These are phyloP conservation scores for Cossypha dichroa DNA, from an alignment of 2,797 vertebrate genomes.

Conservation along the genomic window DNA sequence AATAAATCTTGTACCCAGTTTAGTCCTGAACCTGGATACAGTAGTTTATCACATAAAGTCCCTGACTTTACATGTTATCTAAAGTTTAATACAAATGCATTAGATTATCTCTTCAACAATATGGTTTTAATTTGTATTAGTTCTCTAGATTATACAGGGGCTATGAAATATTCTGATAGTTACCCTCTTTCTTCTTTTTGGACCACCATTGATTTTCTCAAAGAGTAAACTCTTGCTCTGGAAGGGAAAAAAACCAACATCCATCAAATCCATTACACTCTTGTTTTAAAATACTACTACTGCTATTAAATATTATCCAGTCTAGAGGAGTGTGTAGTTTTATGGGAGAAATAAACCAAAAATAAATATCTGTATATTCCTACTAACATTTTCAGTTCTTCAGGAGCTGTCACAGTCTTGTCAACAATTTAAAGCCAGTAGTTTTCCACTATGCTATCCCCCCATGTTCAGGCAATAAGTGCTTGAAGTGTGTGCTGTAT, in stretches of 20 bases:
- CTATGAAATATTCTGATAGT: constrained; percentile 18
- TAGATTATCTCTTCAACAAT: background rate
- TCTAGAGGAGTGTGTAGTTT: constrained; percentile 21
- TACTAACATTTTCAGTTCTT: constrained; percentile 30
- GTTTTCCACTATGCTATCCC: background rate
- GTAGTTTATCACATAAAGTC: background rate
- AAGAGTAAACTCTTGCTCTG: constrained; percentile 95
- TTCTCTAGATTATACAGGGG: background rate
- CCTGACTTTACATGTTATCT: background rate
- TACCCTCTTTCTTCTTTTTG: constrained; percentile 94
- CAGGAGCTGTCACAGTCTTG: constrained; percentile 18
- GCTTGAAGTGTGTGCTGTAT: background rate
- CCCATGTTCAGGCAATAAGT: accelerated
- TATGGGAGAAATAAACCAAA: constrained; percentile 52
- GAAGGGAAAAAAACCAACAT: constrained; percentile 5
- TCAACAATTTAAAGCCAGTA: constrained; percentile 21
- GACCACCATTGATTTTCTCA: constrained; percentile 90
- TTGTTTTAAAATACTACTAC: constrained; percentile 45
- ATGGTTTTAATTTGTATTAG: background rate
- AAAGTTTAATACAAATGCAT: background rate
- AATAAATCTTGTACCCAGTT: background rate
- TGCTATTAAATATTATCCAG: constrained; percentile 50
- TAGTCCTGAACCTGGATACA: background rate
- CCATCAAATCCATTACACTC: constrained; percentile 36
- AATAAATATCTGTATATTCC: constrained; percentile 26